These are phyloP conservation scores for Ammodramus savannarum DNA, from an alignment of 2,113 vertebrate species.

Conservation along the genomic window DNA sequence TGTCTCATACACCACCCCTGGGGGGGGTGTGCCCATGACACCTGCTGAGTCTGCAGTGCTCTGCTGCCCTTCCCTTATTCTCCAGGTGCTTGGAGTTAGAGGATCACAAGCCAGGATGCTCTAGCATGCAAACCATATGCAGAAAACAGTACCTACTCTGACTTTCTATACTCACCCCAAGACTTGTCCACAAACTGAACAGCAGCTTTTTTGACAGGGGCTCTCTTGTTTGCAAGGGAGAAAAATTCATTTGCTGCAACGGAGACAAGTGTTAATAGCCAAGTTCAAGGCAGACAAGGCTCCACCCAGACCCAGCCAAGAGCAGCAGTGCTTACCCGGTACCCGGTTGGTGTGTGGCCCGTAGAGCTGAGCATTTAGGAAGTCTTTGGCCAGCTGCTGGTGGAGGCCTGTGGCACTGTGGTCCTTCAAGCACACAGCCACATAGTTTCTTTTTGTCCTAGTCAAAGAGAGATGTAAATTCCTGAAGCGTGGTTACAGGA, in stretches of 20 bases:
- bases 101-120: background rate
- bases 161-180: conserved; percentile 79
- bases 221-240: conserved; percentile 85
- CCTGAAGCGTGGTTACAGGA: fast-evolving
- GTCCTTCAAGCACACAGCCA: conserved; percentile 72
- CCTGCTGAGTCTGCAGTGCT: background rate
- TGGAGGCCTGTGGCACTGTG: conserved; percentile 52
- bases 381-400: conserved; percentile 76
- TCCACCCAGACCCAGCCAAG: background rate
- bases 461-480: background rate
- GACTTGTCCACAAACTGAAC: conserved; percentile 81
- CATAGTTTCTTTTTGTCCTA: conserved; percentile 80
- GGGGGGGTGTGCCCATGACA: fast-evolving
- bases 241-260: conserved; percentile 83
- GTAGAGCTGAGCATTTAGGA: conserved; percentile 80
- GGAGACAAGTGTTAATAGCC: background rate
- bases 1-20: fast-evolving
- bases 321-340: conserved; percentile 72
- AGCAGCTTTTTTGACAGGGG: conserved; percentile 77
- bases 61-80: background rate
- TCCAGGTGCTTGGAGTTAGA: fast-evolving
- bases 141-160: background rate
- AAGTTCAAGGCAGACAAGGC: no score
- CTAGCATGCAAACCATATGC: fast-evolving
- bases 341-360: conserved; percentile 77